Conservation (phyloP, 2,888 invertebrate genomes). For the Strigamia transsilvanica region DNA sequence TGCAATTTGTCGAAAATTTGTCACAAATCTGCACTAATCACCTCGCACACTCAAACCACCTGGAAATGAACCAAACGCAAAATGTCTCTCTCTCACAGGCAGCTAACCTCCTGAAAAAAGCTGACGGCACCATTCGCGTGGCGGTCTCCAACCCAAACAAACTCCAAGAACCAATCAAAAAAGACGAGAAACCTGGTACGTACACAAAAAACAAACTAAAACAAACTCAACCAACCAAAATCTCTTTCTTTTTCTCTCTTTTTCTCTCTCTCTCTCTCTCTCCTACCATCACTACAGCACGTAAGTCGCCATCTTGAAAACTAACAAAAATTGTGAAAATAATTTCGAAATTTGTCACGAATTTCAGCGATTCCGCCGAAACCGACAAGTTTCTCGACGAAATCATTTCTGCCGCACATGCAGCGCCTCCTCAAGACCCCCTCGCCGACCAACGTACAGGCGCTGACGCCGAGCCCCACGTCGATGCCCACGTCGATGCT, state of each 20-base stretch:
- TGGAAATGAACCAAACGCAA: too few species aligned
- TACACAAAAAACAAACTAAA: background rate
- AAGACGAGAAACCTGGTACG: slow-evolving; percentile 64
- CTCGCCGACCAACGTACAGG: slow-evolving; percentile 59
- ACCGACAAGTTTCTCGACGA: slow-evolving; percentile 59
- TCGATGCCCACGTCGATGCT: slow-evolving; percentile 57
- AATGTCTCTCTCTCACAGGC: slow-evolving; percentile 70
- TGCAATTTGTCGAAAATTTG: too few species aligned
- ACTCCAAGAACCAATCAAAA: slow-evolving; percentile 67
- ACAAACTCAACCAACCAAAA: background rate
- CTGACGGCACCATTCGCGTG: slow-evolving; percentile 83
- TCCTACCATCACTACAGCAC: background rate
- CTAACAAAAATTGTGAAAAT: slow-evolving; percentile 1
- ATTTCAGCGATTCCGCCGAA: slow-evolving; percentile 60
- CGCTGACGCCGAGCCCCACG: slow-evolving; percentile 51
- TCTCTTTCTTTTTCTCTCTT: too few species aligned
- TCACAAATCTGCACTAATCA: too few species aligned
- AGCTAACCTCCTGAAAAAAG: slow-evolving; percentile 81
- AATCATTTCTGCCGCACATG: slow-evolving; percentile 59
- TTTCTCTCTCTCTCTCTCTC: background rate
- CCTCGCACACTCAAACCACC: too few species aligned
- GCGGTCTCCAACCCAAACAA: slow-evolving; percentile 86
- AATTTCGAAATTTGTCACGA: background rate
- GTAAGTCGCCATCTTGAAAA: slow-evolving; percentile 7
- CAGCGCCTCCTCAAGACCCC: slow-evolving; percentile 58